Base-by-base conservation (phyloP, 2,113 vertebrate species). In the Microcebus jonahi region DNA sequence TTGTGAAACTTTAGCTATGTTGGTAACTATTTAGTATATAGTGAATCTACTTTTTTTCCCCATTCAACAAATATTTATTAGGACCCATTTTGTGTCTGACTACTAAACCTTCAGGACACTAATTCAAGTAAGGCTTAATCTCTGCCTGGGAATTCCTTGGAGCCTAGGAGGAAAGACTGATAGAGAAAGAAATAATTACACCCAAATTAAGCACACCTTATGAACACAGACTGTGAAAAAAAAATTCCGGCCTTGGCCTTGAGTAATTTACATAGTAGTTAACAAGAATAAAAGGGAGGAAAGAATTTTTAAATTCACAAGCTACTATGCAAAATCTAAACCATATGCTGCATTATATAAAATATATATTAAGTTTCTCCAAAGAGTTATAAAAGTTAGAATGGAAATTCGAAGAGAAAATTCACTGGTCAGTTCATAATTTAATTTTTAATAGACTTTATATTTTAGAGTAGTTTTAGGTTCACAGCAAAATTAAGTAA, bases 381-480 rank as follows among this genome's bases (percentile, higher is more conserved):
- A 42, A 87, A 79, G 29, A 90, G 13, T 68, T 34, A 48, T 4
- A 68, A n/a, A 67, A 75, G 39, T 68, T 45, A 86, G 42, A 93
- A 92, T 85, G 50, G 25, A 92, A 85, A 11, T 96, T 45, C 79
- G 55, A 36, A 7, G 73, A 75, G 48, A 68, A 81, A 88, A 75
- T 75, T 88, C n/a, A 61, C 9, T 27, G 2, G 48, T 42, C 10
- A 50, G 34, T 59, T 82, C 36, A 57, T 73, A 34, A 70, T 87
- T 86, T 88, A 87, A 61, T 68, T 95, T 45, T 80, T 86, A 77
- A 27, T n/a, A 21, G 50, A 50, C 4, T 34, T 82, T 68, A 65
- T 53, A 67, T 95, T 88, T 95, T n/a, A 96, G 6, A 95, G 18
- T 8, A 55, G 14, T 59, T 80, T 89, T 55, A 81, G 42, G 21